Base-by-base conservation (phyloP, 1,140 invertebrate genomes). In the Pseudobourletiella spinata region DNA sequence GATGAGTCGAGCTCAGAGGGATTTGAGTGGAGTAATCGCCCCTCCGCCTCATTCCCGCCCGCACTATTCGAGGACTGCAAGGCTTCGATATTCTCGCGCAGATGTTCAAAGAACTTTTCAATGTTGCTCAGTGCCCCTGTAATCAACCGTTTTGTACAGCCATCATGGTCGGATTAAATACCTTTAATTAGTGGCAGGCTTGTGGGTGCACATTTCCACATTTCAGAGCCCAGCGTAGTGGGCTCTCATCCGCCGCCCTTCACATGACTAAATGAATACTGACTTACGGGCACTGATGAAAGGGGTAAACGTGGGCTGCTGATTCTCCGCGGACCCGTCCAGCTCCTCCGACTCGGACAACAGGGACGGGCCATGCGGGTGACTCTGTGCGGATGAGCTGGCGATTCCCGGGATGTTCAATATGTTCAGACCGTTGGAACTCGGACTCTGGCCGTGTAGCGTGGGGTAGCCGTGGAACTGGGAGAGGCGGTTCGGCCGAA, bases 121-220 rank as follows among this genome's bases (percentile, higher is more conserved):
- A 68, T 65, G 51, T 65, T 68, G 44, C 63, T 65, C 30, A 68
- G 60, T 20, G 63, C 66, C 22, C 66, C 66, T 68, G 52, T 16
- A 63, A 54, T 20, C 11, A 20, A 26, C 43, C 28, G n/a, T 39
- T 39, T 39, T 57, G 58, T 42, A 64, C 43, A 43, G 28, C 15
- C 44, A 42, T 28, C 3, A 61, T 25, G n/a, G 18, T 4, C 22
- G 29, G 8, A 20, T 20, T n/a, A 8, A 54, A 20, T 16, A 46
- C 16, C 4, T 54, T 14, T 22, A 55, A 26, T 8, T 16, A 35
- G 32, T 28, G 25, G n/a, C 6, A 26, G 20, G 11, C 6, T 32
- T 8, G 8, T 16, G 6, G 11, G 15, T 16, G n/a, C n/a, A n/a
- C n/a, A n/a, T n/a, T n/a, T n/a, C n/a, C n/a, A n/a, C n/a, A n/a